Evolutionary conservation across 2,113 vertebrate genomes (phyloP).

Genomic region (Tragelaphus buxtoni): DNA sequence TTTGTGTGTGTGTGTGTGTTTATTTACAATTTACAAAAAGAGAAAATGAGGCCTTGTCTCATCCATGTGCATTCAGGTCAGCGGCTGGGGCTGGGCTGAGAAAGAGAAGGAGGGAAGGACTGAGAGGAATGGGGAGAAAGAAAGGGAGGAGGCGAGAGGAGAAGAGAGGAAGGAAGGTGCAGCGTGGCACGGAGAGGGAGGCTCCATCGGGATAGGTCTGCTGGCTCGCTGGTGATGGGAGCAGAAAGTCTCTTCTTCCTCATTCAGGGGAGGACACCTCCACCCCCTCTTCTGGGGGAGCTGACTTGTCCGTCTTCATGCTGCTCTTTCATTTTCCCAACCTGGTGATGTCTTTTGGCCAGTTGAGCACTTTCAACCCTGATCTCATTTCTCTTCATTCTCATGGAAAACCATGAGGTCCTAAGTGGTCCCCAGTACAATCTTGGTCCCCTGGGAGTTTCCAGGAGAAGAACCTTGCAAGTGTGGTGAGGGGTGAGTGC

Average conservation of each 20-base stretch:
- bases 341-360: background rate
- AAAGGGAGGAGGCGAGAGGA: background rate
- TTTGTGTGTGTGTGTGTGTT: background rate
- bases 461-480: background rate
- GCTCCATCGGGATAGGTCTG: rapidly evolving
- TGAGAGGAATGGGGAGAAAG: background rate
- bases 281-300: background rate
- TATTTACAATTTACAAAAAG: background rate
- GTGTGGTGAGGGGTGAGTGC: background rate
- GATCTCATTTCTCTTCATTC: background rate
- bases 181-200: background rate
- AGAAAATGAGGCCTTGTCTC: background rate
- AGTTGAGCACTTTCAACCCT: background rate
- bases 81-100: background rate
- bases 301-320: slow-evolving; percentile 47
- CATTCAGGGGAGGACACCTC: background rate
- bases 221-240: background rate
- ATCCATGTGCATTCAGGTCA: no score
- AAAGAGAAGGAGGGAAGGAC: background rate
- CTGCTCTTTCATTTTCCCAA: background rate
- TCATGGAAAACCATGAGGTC: background rate
- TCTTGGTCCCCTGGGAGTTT: background rate
- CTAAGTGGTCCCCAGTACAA: background rate
- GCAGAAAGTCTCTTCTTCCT: background rate
- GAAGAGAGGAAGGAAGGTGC: background rate